Conservation (phyloP, 2,888 invertebrate genomes). For the Chalcosyrphus nemorum region DNA sequence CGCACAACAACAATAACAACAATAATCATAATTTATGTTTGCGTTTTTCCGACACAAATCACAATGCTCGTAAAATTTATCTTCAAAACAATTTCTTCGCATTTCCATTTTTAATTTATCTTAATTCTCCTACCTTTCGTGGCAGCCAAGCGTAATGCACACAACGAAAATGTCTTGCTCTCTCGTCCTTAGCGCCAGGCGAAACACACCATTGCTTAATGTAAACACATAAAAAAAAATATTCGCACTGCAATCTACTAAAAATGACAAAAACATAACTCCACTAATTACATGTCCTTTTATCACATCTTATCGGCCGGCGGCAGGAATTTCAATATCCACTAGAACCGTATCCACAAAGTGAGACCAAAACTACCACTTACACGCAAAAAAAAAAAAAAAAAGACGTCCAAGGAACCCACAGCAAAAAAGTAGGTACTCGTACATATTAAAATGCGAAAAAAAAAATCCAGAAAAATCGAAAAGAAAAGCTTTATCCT, state of each 20-base stretch:
- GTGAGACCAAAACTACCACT: slow-evolving; percentile 9
- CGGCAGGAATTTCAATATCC: slow-evolving; percentile 32
- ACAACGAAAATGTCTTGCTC: slow-evolving; percentile 1
- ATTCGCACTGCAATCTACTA: background rate
- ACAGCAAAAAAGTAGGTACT: background rate
- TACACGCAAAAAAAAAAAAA: background rate
- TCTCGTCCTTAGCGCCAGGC: background rate
- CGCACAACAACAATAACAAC: slow-evolving; percentile 33
- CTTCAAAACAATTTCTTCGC: slow-evolving; percentile 58
- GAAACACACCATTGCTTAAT: background rate
- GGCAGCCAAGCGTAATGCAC: background rate
- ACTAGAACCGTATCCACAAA: slow-evolving; percentile 12
- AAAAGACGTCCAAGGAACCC: background rate
- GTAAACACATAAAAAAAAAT: slow-evolving; percentile 19
- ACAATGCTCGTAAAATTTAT: slow-evolving; percentile 70
- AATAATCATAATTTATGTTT: slow-evolving; percentile 65
- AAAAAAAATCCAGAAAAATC: slow-evolving; percentile 6
- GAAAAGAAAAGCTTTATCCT: slow-evolving; percentile 43
- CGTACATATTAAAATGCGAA: background rate
- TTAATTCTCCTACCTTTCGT: slow-evolving; percentile 9
- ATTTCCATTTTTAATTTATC: slow-evolving; percentile 68
- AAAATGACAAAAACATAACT: slow-evolving; percentile 34
- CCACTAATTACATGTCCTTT: slow-evolving; percentile 56
- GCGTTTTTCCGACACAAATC: slow-evolving; percentile 61
- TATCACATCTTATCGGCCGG: slow-evolving; percentile 54